A percentile compares a stretch with the other conserved stretches of the same genome.
Conservation (phyloP, 2,113 vertebrate genomes). For the Pseudopodoces humilis region DNA sequence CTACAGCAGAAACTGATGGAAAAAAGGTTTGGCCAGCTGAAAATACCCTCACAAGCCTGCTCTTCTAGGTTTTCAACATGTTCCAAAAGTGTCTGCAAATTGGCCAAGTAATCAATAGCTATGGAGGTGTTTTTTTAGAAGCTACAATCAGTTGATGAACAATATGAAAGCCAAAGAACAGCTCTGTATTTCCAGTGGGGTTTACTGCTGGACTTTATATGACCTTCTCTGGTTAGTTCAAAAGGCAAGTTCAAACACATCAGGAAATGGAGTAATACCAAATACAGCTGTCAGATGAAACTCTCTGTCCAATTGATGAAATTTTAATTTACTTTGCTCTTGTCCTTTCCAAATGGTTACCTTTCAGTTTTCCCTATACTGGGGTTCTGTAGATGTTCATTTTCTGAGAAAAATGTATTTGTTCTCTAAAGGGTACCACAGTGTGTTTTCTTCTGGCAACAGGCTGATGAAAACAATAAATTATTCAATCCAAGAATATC, state of each 20-base stretch:
- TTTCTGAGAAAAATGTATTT: slow-evolving; percentile 54
- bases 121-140: neutral
- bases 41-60: rapidly evolving
- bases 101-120: neutral
- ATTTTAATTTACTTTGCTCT: slow-evolving; percentile 42
- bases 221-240: slow-evolving; percentile 4
- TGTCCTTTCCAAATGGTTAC: slow-evolving; percentile 13
- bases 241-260: neutral
- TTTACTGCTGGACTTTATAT: neutral
- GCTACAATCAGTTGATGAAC: neutral
- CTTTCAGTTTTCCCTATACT: neutral
- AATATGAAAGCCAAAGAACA: neutral
- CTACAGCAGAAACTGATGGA: neutral
- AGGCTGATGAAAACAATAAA: slow-evolving; percentile 58
- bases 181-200: neutral
- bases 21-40: neutral
- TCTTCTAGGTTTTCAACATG: neutral
- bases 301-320: neutral
- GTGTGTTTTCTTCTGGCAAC: slow-evolving; percentile 27
- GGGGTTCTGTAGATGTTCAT: neutral
- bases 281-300: neutral
- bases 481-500: slow-evolving; percentile 18
- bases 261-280: neutral
- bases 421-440: neutral
- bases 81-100: neutral